Evolutionary conservation across 2,797 vertebrate species (phyloP), one percentile per base, ranked within the genome.

Genomic region (Girardinus metallicus): DNA sequence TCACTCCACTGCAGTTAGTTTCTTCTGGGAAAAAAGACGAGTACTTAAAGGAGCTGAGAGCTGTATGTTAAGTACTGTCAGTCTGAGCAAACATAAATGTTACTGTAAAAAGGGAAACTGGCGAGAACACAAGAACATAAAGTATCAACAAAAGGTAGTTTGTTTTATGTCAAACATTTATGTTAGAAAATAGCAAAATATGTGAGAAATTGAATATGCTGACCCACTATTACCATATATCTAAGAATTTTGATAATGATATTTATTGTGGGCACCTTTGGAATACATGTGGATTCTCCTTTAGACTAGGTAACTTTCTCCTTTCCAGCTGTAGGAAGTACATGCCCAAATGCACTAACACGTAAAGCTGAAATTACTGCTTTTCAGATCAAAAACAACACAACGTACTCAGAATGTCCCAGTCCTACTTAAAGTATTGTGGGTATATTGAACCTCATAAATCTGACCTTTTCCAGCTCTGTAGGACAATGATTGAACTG

Each of bases 1-100:
- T 93, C 91, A 93, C 94, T 96, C 92, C 91, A 92, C 93, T 96
- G 95, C 95, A 95, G 95, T 91, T 89, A 81, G 82, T 91, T 92
- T 90, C 81, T 86, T 91, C 87, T 89, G 82, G 86, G 89, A 46
- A 91, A 93, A 81, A 83, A 75, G 80, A 87, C 79, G 36, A 81
- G 90, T 89, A 91, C 84, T 91, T 89, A 85, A 55, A 88, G 78
- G 85, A 89, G 83, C 83, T 60, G 23, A 84, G 84, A 86, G 91
- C 78, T 82, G 57, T 80, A 74, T 51, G 55, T 80, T 84, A 89
- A 90, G 88, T 89, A 90, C 85, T 87, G 82, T 88, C 73, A 76
- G 74, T 81, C 57, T 81, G 78, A 85, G 77, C 78, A 91, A 87
- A 89, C 80, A 86, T 51, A 81, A 41, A 36, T 73, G 76, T 89